phyloP scores from a whole-genome alignment of 2,797 vertebrate species.

The Brachymystax lenok region DNA sequence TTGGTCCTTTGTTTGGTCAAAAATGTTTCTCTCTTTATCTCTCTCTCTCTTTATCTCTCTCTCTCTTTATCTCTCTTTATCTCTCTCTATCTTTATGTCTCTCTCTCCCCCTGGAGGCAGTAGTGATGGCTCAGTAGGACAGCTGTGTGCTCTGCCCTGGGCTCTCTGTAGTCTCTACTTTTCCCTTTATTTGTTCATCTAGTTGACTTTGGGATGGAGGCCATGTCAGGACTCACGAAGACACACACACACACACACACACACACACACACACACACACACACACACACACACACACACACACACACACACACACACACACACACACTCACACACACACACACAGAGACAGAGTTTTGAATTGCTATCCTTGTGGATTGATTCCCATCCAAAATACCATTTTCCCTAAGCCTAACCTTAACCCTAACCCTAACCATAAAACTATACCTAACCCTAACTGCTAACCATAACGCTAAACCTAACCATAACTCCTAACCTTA shows the following conservation, averaged over 20 bases:
- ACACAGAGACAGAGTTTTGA: too few species aligned
- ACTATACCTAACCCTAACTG: too few species aligned
- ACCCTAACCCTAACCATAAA: too few species aligned
- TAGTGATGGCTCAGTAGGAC: conserved; percentile 35
- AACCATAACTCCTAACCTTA: too few species aligned
- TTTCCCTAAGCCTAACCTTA: too few species aligned
- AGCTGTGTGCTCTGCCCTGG: conserved; percentile 53
- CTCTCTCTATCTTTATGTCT: not conserved
- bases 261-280: not conserved
- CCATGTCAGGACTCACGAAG: not conserved
- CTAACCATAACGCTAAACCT: too few species aligned
- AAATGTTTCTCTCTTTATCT: not conserved
- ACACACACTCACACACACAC: conserved; percentile 9
- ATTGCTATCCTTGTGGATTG: too few species aligned
- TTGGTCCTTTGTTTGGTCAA: not conserved
- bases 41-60: not conserved
- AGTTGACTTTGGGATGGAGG: not conserved
- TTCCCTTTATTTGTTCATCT: not conserved
- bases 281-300: not conserved
- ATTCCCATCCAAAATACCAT: too few species aligned
- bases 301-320: conserved; percentile 11
- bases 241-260: conserved; percentile 15
- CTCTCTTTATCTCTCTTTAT: conserved; percentile 24
- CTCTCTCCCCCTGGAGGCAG: conserved; percentile 32
- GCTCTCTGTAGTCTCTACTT: conserved; percentile 15